Conservation (phyloP, 2,113 vertebrate species). For the Equus przewalskii region DNA sequence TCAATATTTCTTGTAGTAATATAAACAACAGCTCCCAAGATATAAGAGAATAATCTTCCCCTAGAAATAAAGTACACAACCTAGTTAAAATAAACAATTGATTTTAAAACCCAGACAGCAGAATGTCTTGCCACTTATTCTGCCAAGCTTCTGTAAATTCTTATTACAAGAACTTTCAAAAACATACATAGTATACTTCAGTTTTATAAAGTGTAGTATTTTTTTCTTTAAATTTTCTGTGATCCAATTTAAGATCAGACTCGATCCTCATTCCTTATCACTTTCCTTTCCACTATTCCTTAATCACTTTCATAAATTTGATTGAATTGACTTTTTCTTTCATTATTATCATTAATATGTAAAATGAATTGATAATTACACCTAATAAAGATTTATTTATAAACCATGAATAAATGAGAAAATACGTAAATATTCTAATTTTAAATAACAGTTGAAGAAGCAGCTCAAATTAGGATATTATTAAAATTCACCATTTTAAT, state of each 20-base stretch:
- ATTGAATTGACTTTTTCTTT: not conserved
- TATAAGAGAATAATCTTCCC: not conserved
- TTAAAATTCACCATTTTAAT: constrained; percentile 22
- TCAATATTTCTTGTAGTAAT: not conserved
- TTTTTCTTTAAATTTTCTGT: constrained; percentile 18
- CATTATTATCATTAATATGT: not conserved
- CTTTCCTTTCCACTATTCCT: not conserved
- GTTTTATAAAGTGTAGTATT: not conserved
- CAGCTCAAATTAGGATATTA: not conserved
- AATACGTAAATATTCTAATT: constrained; percentile 29
- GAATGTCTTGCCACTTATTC: not conserved
- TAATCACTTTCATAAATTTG: not conserved
- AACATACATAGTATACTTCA: not conserved
- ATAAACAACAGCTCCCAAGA: not conserved
- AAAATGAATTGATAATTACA: not conserved
- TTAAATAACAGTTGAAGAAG: constrained; percentile 29
- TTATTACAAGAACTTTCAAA: constrained; percentile 48
- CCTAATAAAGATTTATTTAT: not conserved
- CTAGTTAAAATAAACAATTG: not conserved
- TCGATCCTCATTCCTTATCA: not conserved
- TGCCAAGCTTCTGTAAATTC: not conserved
- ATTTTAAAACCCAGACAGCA: not conserved
- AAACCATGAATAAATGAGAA: not conserved
- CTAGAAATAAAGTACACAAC: not conserved
- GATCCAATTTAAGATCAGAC: constrained; percentile 10